Conservation (phyloP, 2,797 vertebrate genomes). For the Crax fasciolata region DNA sequence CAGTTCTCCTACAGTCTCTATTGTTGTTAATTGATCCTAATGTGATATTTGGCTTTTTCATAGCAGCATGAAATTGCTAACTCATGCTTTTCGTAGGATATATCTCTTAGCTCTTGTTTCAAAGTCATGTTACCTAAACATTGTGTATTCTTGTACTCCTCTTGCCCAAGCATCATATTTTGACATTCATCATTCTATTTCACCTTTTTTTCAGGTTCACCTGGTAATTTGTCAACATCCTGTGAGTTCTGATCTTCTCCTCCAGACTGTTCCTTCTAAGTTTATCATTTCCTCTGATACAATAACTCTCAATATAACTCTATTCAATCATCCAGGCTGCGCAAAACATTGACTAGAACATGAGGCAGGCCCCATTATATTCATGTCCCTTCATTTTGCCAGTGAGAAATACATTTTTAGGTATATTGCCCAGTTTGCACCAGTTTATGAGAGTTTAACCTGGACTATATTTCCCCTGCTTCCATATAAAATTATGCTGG, state of each 20-base stretch:
- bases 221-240: neutral
- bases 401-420: neutral
- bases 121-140: neutral
- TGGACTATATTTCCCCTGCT: neutral
- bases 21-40: constrained; percentile 28
- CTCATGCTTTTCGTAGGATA: neutral
- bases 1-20: neutral
- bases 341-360: neutral
- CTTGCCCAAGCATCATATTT: neutral
- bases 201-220: accelerated
- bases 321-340: neutral
- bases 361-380: neutral
- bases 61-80: neutral
- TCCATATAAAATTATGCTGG: neutral
- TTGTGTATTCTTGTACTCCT: neutral
- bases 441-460: neutral
- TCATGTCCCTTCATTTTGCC: neutral
- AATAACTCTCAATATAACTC: neutral
- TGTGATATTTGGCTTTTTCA: neutral
- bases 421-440: neutral
- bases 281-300: neutral
- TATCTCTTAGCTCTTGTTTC: neutral
- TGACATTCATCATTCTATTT: neutral
- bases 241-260: neutral
- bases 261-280: neutral